Evolutionary conservation across 1,140 invertebrate genomes (phyloP).

Genomic region (Nasonia longicornis): DNA sequence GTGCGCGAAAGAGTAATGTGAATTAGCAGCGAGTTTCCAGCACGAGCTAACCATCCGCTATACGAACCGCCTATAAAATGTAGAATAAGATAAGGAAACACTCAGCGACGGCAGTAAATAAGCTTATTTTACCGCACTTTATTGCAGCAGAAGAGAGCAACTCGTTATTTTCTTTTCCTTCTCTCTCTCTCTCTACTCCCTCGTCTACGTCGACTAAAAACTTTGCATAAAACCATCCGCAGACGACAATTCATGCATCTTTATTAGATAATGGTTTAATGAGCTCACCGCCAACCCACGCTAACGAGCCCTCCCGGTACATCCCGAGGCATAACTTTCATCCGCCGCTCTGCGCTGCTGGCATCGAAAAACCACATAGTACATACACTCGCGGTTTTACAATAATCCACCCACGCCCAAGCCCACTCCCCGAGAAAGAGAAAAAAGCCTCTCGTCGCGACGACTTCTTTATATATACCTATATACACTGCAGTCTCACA

Average conservation of each 20-base stretch:
- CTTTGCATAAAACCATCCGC: neutral
- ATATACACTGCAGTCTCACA: no score
- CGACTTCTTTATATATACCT: neutral
- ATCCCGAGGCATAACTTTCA: neutral
- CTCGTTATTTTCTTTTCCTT: neutral
- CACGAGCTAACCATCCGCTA: no score
- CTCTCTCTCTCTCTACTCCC: no score
- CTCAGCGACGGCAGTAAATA: no score
- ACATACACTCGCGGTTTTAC: neutral
- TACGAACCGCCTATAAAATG: no score
- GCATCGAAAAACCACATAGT: neutral
- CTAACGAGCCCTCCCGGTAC: neutral
- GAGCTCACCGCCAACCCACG: neutral
- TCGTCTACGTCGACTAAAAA: neutral
- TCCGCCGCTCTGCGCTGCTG: neutral
- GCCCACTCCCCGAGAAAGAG: neutral
- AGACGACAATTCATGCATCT: neutral
- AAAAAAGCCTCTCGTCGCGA: neutral
- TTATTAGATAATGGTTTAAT: slow-evolving; percentile 14
- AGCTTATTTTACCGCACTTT: neutral
- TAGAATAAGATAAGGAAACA: no score
- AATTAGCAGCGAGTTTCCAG: no score
- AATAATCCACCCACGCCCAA: neutral
- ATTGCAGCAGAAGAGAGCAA: neutral
- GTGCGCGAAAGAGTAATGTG: no score